These are phyloP conservation scores for Dasysyrphus albostriatus DNA, from an alignment of 2,888 invertebrate genomes.

Conservation along the genomic window DNA sequence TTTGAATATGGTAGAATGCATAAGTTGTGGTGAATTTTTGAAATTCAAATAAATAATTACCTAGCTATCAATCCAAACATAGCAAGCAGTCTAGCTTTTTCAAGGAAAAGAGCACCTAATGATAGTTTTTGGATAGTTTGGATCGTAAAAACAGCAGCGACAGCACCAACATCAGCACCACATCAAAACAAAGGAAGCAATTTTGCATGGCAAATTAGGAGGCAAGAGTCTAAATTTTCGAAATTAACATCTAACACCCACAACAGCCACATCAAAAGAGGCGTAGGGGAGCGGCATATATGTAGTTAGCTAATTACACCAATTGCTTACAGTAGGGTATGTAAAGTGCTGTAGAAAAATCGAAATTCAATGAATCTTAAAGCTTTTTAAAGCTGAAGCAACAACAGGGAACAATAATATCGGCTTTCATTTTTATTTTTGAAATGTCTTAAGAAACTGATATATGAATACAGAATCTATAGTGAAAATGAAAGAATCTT, in stretches of 20 bases:
- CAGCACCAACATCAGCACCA: neutral
- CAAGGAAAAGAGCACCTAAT: conserved; percentile 5
- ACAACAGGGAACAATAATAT: too few relatives aligned
- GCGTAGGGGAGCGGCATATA: conserved; percentile 43
- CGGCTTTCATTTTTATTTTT: too few relatives aligned
- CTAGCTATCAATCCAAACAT: conserved; percentile 14
- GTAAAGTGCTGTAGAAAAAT: neutral
- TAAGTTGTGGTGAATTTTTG: conserved; percentile 34
- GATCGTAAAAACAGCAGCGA: neutral
- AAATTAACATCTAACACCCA: conserved; percentile 55
- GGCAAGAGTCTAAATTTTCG: conserved; percentile 23
- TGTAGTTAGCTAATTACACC: conserved; percentile 21
- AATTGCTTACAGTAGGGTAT: neutral
- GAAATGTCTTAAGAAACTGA: too few relatives aligned
- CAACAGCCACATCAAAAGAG: conserved; percentile 46
- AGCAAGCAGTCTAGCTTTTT: conserved; percentile 18
- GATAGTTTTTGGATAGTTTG: conserved; percentile 27
- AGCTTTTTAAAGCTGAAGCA: too few relatives aligned
- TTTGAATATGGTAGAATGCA: conserved; percentile 8
- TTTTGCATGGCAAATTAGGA: conserved; percentile 32
- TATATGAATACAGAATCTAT: too few relatives aligned
- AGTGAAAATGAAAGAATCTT: too few relatives aligned
- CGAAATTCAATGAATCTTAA: too few relatives aligned
- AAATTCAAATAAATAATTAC: conserved; percentile 56
- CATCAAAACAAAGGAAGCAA: conserved; percentile 16